Conservation (phyloP, 2,888 invertebrate genomes). For the Habrosyne pyritoides region DNA sequence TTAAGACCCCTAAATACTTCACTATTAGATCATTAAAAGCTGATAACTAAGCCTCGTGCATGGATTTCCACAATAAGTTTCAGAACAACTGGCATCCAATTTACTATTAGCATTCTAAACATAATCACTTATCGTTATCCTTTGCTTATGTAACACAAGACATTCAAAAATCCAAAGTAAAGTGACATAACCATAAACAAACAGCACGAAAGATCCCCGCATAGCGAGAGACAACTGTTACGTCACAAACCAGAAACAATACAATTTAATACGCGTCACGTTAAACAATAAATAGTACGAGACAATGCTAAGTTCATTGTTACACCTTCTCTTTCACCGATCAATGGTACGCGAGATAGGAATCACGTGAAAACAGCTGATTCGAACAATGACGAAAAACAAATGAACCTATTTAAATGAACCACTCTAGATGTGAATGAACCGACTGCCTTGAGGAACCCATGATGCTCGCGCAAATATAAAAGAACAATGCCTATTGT, state of each 20-base stretch:
- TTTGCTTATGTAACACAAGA: neutral
- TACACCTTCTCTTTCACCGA: constrained; percentile 68
- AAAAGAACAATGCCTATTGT: constrained; percentile 83
- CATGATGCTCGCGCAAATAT: constrained; percentile 78
- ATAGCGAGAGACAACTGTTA: constrained; percentile 43
- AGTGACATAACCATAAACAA: constrained; percentile 17
- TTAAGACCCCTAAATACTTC: too few species aligned
- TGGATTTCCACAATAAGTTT: too few species aligned
- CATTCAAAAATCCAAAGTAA: neutral
- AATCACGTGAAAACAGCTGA: constrained; percentile 78
- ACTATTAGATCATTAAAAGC: too few species aligned
- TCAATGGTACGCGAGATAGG: constrained; percentile 64
- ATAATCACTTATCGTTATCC: neutral
- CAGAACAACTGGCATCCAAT: too few species aligned
- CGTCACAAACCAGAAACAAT: constrained; percentile 58
- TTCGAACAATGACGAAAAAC: constrained; percentile 77
- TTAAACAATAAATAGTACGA: constrained; percentile 49
- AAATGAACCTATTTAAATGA: constrained; percentile 75
- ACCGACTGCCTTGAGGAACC: constrained; percentile 77
- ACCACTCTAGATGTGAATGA: constrained; percentile 74
- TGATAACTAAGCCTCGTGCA: too few species aligned
- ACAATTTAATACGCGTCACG: constrained; percentile 59
- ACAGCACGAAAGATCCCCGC: constrained; percentile 28
- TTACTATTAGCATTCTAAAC: neutral
- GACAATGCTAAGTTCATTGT: constrained; percentile 69